Percentiles rank a stretch among this genome's conserved stretches.
These are phyloP conservation scores for Montipora cactus DNA, from an alignment of 64 coral and sea anemone species.

Conservation along the genomic window DNA sequence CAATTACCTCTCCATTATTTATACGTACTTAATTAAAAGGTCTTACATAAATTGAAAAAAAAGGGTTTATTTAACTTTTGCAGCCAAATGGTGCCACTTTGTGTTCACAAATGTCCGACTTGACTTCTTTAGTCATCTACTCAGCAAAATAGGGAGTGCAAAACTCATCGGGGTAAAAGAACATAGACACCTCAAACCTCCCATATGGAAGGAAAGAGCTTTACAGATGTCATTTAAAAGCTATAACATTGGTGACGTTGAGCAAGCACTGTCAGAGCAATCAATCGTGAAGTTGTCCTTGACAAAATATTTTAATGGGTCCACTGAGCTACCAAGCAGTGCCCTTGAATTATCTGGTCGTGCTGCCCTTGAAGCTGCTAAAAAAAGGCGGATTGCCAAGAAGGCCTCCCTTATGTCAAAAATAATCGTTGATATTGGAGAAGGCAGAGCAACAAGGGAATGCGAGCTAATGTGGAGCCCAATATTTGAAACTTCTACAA, in stretches of 20 bases:
- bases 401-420: conserved; percentile 1
- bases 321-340: too few species aligned
- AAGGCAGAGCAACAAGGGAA: conserved; percentile 42
- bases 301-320: too few species aligned
- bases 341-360: background rate
- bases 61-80: too few species aligned
- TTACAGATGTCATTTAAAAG: conserved; percentile 51
- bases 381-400: background rate
- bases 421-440: conserved; percentile 25
- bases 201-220: conserved; percentile 40
- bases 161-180: conserved; percentile 31
- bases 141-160: conserved; percentile 32
- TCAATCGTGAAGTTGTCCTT: too few species aligned
- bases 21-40: too few species aligned
- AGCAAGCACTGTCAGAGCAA: background rate
- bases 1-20: too few species aligned
- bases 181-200: conserved; percentile 47
- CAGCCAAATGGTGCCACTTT: background rate
- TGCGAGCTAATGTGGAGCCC: conserved; percentile 44
- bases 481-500: conserved; percentile 4
- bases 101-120: background rate
- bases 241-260: conserved; percentile 35
- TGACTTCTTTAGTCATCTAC: conserved; percentile 15
- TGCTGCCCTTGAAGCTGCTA: conserved; percentile 25
- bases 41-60: too few species aligned